A percentile compares a stretch with the other conserved stretches of the same genome.
Evolutionary conservation across 2,797 vertebrate genomes (phyloP).

Genomic region (Acrocephalus scirpaceus): DNA sequence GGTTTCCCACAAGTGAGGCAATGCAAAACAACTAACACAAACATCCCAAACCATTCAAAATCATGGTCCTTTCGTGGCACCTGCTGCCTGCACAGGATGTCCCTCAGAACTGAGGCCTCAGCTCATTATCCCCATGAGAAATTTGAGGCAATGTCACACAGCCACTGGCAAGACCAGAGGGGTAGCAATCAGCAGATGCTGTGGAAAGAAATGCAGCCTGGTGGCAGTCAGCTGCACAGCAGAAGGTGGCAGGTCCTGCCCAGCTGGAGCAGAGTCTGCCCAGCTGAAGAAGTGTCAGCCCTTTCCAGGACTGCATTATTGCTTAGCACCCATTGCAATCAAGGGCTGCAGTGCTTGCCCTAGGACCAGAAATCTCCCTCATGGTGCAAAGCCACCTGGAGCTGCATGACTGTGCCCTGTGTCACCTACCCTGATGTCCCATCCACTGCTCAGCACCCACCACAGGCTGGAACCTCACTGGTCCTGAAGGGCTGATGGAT

Average conservation of each 20-base stretch:
- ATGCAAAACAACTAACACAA: background rate
- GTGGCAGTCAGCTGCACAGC: background rate
- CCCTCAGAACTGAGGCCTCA: background rate
- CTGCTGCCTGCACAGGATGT: slow-evolving; percentile 10
- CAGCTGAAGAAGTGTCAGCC: background rate
- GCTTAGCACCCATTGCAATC: background rate
- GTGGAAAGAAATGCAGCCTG: background rate
- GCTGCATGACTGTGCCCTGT: background rate
- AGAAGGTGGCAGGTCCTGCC: background rate
- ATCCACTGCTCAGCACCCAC: background rate
- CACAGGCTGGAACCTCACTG: background rate
- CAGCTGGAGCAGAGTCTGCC: background rate
- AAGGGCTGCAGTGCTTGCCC: background rate
- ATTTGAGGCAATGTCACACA: background rate
- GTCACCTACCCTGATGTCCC: background rate
- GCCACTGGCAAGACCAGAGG: background rate
- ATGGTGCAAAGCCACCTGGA: background rate
- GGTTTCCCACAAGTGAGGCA: background rate
- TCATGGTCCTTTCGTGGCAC: background rate
- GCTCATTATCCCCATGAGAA: background rate
- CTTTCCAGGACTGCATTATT: background rate
- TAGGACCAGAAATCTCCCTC: background rate
- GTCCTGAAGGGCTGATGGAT: background rate
- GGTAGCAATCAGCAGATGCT: background rate
- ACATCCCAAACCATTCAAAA: background rate